A percentile compares a stretch with the other conserved stretches of the same genome.
These are phyloP conservation scores for Caenorhabditis sp. DNA, from an alignment of 2,888 invertebrate genomes.

Conservation along the genomic window DNA sequence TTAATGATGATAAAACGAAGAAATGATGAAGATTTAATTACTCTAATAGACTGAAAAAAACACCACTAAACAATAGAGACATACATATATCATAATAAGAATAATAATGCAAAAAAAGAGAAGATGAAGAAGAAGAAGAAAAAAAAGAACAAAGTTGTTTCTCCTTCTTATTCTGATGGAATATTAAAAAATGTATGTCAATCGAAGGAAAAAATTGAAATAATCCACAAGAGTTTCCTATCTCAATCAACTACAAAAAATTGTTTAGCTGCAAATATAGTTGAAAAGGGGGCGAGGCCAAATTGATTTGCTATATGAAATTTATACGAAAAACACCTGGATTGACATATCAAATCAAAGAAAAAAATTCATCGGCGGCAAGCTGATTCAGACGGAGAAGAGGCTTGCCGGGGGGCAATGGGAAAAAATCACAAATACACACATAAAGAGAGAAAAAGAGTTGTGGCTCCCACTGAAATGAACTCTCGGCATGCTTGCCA, in stretches of 20 bases:
- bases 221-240: too few relatives aligned
- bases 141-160: not conserved
- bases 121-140: not conserved
- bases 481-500: not conserved
- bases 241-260: too few relatives aligned
- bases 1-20: too few relatives aligned
- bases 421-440: not conserved
- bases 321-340: not conserved
- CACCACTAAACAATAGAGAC: slow-evolving; percentile 4
- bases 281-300: too few relatives aligned
- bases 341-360: not conserved
- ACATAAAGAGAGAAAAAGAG: not conserved
- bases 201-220: too few relatives aligned
- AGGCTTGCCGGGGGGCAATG: not conserved
- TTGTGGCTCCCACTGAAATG: not conserved
- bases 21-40: slow-evolving; percentile 1
- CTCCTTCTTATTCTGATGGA: not conserved
- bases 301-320: not conserved
- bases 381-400: not conserved
- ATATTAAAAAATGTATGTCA: not conserved
- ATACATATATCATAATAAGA: slow-evolving; percentile 2
- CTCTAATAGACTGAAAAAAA: not conserved
- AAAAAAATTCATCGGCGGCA: not conserved
- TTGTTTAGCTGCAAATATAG: too few relatives aligned
- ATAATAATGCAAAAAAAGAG: not conserved